These are phyloP conservation scores for Itoplectis maculator DNA, from an alignment of 2,888 invertebrate genomes.

Conservation along the genomic window DNA sequence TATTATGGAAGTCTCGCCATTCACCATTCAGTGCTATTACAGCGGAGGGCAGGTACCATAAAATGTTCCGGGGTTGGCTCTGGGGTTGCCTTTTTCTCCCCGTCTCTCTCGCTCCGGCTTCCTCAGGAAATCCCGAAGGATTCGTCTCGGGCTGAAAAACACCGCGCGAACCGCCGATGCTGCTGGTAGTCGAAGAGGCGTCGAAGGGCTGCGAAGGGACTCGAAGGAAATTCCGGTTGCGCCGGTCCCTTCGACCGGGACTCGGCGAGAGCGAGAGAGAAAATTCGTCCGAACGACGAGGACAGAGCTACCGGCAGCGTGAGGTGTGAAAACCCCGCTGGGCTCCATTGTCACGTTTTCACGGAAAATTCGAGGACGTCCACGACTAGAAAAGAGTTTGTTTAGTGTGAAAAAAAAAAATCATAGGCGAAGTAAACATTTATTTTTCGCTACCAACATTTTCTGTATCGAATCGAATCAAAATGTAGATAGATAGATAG, in stretches of 20 bases:
- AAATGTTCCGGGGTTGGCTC: no score
- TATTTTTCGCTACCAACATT: no score
- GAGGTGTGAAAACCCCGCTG: constrained; percentile 77
- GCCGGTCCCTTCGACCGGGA: constrained; percentile 10
- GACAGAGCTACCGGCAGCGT: constrained; percentile 23
- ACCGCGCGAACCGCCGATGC: constrained; percentile 34
- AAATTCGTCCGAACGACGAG: constrained; percentile 51
- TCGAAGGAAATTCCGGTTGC: constrained; percentile 51
- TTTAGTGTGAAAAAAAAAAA: not conserved
- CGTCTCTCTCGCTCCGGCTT: constrained; percentile 5
- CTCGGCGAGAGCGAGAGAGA: constrained; percentile 34
- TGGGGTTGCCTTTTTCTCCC: no score
- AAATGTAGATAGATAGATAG: no score
- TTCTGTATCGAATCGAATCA: no score
- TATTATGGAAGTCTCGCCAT: constrained; percentile 40
- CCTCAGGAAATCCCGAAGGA: constrained; percentile 53
- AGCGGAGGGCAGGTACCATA: constrained; percentile 46
- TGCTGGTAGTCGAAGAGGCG: constrained; percentile 30
- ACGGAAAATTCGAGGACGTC: constrained; percentile 31
- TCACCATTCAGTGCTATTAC: constrained; percentile 34
- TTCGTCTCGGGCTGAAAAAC: constrained; percentile 48
- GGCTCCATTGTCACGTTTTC: constrained; percentile 66
- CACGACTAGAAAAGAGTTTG: no score
- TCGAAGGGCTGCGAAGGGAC: constrained; percentile 48
- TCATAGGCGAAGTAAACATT: no score